These are phyloP conservation scores for Galerucella calmariensis DNA, from an alignment of 2,888 invertebrate species.

Conservation along the genomic window DNA sequence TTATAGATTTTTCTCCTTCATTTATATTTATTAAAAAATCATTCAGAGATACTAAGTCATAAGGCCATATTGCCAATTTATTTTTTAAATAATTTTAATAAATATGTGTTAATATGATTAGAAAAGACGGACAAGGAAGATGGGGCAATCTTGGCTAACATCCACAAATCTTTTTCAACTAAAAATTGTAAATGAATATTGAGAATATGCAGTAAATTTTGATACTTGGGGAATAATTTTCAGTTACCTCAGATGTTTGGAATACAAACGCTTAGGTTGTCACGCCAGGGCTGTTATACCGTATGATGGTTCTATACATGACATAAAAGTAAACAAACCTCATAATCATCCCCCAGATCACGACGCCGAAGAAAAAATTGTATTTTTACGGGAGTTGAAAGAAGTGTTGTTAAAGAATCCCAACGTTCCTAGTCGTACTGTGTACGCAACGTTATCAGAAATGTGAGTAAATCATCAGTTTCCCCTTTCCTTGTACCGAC, in stretches of 20 bases:
- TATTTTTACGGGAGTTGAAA: constrained; percentile 60
- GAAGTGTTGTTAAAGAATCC: constrained; percentile 58
- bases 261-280: constrained; percentile 62
- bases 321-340: constrained; percentile 60
- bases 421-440: constrained; percentile 52
- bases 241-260: constrained; percentile 61
- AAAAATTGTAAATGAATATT: no score
- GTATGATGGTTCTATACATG: constrained; percentile 59
- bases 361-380: constrained; percentile 61
- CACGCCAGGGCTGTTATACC: constrained; percentile 62
- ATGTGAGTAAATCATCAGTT: constrained; percentile 52
- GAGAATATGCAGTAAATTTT: background rate
- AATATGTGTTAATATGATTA: no score
- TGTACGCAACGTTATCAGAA: constrained; percentile 58
- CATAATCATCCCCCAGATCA: constrained; percentile 63
- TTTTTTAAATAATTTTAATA: no score
- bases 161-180: no score
- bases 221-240: constrained; percentile 29
- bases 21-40: no score
- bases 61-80: no score
- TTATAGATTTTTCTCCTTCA: no score
- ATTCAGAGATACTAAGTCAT: no score
- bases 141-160: no score
- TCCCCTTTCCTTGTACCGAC: background rate
- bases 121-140: no score